Base-by-base conservation (phyloP, 2,797 vertebrate species). In the Chelidonichthys spinosus region DNA sequence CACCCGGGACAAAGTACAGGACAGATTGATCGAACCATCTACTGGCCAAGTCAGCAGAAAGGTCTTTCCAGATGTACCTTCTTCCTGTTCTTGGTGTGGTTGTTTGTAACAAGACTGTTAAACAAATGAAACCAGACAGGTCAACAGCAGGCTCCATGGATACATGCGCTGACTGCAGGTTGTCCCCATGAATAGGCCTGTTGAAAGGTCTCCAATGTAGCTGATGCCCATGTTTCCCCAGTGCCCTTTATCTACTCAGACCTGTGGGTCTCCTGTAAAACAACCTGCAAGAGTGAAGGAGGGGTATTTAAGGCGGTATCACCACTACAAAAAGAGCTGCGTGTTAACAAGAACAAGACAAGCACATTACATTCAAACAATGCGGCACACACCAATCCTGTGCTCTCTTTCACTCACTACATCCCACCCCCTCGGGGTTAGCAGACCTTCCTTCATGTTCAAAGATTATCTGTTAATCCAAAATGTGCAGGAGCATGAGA, bases 401-500 rank as follows among this genome's bases (percentile, higher is more conserved):
- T 82, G 88, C 90, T 88, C 87, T 72, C 87, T 85, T 90, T 92
- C 89, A 86, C 86, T 91, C 87, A 68, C 83, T 85, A 85, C 90
- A 89, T 85, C 86, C 85, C 88, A 86, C 85, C 91, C 94, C 91
- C 93, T 80, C 71, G 75, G 92, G 94, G 92, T 92, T 91, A 90
- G 86, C 90, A 94, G 92, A 94, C 93, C 93, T 95, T 95, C 92
- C 93, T 94, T 94, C 93, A 93, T 94, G 94, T 95, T 94, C 92
- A 95, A 94, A 95, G 94, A 95, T 95, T 95, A 96, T 96, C 95
- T 93, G 93, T 96, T 95, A 95, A 95, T 95, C 95, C 95, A 95
- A 95, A 95, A 95, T 94, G 93, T 94, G 93, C 93, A 93, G 94
- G 91, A 93, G 93, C 93, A 94, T 89, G 88, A 94, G 92, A 94